Conservation (phyloP, 2,888 invertebrate species). For the Gonocerus acuteangulatus region DNA sequence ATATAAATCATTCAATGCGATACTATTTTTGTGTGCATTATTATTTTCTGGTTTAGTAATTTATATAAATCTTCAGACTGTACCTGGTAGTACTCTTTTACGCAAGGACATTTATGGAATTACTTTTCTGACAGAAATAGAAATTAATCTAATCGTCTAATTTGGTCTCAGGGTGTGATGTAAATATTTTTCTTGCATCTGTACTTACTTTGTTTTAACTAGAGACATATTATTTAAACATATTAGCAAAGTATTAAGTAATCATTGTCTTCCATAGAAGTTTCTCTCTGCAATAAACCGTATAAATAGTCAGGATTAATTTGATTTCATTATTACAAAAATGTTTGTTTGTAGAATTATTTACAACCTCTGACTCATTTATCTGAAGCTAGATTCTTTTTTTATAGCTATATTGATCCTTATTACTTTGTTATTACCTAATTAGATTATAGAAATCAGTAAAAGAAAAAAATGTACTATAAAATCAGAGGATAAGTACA, state of each 20-base stretch:
- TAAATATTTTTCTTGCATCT: neutral
- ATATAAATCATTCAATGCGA: slow-evolving; percentile 1
- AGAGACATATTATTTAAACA: neutral
- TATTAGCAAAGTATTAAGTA: neutral
- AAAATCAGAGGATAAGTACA: too few species aligned
- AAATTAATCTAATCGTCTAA: neutral
- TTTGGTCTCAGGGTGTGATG: slow-evolving; percentile 10
- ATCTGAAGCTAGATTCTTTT: too few species aligned
- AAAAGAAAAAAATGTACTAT: too few species aligned
- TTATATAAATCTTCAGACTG: slow-evolving; percentile 4
- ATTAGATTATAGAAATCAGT: too few species aligned
- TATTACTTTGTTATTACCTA: too few species aligned
- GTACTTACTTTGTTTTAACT: slow-evolving; percentile 5
- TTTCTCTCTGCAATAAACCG: too few species aligned
- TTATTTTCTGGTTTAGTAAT: slow-evolving; percentile 10
- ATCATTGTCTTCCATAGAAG: slow-evolving; percentile 12
- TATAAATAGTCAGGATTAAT: too few species aligned
- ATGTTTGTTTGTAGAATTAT: too few species aligned
- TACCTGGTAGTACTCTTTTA: slow-evolving; percentile 17
- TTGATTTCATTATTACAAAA: too few species aligned
- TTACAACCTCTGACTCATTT: too few species aligned
- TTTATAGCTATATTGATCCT: too few species aligned
- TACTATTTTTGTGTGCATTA: slow-evolving; percentile 20
- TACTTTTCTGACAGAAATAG: neutral
- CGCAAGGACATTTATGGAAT: slow-evolving; percentile 1